A percentile compares a stretch with the other conserved stretches of the same genome.
Evolutionary conservation across 2,113 vertebrate species (phyloP).

Genomic region (Sphyrna mokarran): DNA sequence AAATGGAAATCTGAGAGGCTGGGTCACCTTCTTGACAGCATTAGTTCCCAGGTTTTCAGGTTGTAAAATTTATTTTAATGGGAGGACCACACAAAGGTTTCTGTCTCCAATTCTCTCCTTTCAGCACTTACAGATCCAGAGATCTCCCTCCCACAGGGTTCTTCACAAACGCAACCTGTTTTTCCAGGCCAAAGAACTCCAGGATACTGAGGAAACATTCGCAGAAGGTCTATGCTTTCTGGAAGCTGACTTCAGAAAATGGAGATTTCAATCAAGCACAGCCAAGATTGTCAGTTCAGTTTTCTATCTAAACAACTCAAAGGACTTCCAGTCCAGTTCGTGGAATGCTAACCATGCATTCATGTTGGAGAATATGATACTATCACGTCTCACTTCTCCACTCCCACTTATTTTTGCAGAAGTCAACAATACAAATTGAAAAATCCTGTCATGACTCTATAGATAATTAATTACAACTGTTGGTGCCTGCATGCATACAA

Average conservation of each 20-base stretch:
- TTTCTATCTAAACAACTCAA: background rate
- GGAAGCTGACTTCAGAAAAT: background rate
- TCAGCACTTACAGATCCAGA: too few species aligned
- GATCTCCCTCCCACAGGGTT: too few species aligned
- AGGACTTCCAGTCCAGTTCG: background rate
- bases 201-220: too few species aligned
- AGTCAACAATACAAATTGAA: background rate
- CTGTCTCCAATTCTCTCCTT: too few species aligned
- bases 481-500: background rate
- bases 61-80: too few species aligned
- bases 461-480: background rate
- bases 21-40: too few species aligned
- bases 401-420: background rate
- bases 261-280: background rate
- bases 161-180: too few species aligned
- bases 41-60: too few species aligned
- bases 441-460: background rate
- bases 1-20: too few species aligned
- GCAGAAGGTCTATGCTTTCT: too few species aligned
- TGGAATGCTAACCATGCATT: background rate
- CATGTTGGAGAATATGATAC: background rate
- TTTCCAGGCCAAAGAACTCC: too few species aligned
- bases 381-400: background rate
- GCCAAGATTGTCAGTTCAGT: background rate
- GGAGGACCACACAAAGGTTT: too few species aligned